phyloP scores from a whole-genome alignment of 2,888 invertebrate genomes.

The Microctonus brassicae region DNA sequence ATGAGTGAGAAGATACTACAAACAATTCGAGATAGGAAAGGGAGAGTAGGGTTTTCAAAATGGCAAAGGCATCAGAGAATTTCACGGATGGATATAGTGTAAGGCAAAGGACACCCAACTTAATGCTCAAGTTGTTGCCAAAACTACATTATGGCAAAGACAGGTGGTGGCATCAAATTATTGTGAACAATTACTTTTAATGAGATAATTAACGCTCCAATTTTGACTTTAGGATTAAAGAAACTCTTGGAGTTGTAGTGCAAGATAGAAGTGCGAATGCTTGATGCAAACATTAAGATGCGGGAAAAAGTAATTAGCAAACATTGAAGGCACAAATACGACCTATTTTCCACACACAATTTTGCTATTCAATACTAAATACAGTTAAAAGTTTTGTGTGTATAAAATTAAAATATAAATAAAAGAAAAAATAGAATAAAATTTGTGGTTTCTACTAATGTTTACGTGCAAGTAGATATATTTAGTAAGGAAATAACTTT shows the following conservation, averaged over 20 bases:
- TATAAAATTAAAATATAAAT: too few relatives aligned
- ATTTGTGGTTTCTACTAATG: neutral
- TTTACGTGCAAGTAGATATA: neutral
- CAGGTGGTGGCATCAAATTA: slow-evolving; percentile 64
- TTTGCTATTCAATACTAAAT: neutral
- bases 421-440: neutral
- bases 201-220: slow-evolving; percentile 64
- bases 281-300: slow-evolving; percentile 58
- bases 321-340: slow-evolving; percentile 46
- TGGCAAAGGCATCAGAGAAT: slow-evolving; percentile 3
- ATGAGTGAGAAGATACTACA: too few relatives aligned
- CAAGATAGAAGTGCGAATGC: slow-evolving; percentile 45
- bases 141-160: slow-evolving; percentile 21
- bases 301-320: slow-evolving; percentile 60
- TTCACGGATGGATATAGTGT: neutral
- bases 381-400: neutral
- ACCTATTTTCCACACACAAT: neutral
- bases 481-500: slow-evolving; percentile 35
- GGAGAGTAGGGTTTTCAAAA: slow-evolving; percentile 21
- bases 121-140: slow-evolving; percentile 1
- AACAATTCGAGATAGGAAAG: slow-evolving; percentile 33
- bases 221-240: slow-evolving; percentile 36
- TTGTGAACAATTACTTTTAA: slow-evolving; percentile 67
- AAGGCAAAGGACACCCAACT: neutral
- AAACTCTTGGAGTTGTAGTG: neutral